Conservation (phyloP, 2,888 invertebrate species). For the Sesia apiformis region DNA sequence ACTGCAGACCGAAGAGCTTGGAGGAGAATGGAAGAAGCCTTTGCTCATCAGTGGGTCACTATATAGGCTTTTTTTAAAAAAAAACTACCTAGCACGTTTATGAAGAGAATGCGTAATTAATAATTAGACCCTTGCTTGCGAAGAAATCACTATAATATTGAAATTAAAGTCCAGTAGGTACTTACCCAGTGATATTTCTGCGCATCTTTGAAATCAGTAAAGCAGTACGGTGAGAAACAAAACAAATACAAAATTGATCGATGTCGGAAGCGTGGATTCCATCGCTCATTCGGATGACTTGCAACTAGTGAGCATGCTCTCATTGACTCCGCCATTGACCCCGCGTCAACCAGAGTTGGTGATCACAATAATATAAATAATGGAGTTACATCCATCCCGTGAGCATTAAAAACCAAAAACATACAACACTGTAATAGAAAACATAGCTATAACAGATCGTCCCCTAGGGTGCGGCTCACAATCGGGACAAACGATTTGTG, state of each 20-base stretch:
- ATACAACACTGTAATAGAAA: slow-evolving; percentile 36
- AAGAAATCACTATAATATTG: too few species aligned
- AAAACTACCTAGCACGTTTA: too few species aligned
- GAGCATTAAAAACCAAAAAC: slow-evolving; percentile 38
- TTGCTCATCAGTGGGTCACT: too few species aligned
- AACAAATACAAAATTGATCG: slow-evolving; percentile 40
- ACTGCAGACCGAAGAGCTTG: too few species aligned
- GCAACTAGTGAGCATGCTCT: slow-evolving; percentile 61
- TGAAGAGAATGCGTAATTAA: too few species aligned
- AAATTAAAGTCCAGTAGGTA: too few species aligned
- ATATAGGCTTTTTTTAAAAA: too few species aligned
- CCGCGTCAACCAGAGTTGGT: slow-evolving; percentile 39
- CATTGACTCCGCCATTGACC: slow-evolving; percentile 70
- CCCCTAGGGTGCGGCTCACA: slow-evolving; percentile 36
- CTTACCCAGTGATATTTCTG: not conserved
- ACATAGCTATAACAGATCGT: slow-evolving; percentile 47
- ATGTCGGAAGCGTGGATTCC: slow-evolving; percentile 66
- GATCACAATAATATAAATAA: slow-evolving; percentile 65
- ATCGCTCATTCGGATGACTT: slow-evolving; percentile 63
- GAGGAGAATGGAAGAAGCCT: too few species aligned
- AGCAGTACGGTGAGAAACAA: slow-evolving; percentile 32
- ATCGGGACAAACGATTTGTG: slow-evolving; percentile 28
- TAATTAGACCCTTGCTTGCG: too few species aligned
- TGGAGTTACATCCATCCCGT: slow-evolving; percentile 53
- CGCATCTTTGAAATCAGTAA: not conserved